phyloP scores from a whole-genome alignment of 2,113 vertebrate species.

The Henicopernis longicauda region DNA sequence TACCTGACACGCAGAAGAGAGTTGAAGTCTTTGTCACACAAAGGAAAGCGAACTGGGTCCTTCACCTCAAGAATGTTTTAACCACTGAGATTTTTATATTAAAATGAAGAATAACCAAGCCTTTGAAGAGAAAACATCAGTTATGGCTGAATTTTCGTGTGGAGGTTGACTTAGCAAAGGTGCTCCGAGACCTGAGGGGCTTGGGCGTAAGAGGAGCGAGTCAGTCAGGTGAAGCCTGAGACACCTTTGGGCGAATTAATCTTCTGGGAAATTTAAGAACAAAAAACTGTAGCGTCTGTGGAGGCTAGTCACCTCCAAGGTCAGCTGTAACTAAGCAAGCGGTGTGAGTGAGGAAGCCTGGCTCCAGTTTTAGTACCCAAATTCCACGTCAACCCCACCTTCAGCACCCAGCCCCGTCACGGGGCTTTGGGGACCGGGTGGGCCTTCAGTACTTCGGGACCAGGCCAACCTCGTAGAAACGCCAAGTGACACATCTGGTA shows the following conservation, averaged over 20 bases:
- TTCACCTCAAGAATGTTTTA: background rate
- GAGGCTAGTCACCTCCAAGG: background rate
- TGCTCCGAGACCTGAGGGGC: background rate
- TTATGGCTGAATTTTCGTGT: background rate
- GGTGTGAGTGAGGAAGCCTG: background rate
- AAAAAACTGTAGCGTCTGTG: background rate
- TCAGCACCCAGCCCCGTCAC: rapidly evolving
- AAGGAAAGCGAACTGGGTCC: background rate
- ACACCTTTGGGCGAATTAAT: background rate
- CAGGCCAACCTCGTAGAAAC: rapidly evolving
- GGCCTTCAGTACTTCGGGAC: background rate
- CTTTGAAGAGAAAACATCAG: background rate
- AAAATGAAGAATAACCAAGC: background rate
- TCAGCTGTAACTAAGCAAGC: rapidly evolving
- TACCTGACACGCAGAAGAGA: background rate
- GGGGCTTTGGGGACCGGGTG: rapidly evolving
- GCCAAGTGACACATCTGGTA: background rate
- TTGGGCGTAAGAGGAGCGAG: rapidly evolving
- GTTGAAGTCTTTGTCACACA: background rate
- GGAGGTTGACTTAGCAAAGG: background rate
- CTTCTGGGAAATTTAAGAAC: background rate
- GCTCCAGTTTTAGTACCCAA: background rate
- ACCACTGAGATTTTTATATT: background rate
- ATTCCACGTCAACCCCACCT: background rate
- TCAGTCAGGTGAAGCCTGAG: background rate